Conservation (phyloP, 2,113 vertebrate species). For the Sminthopsis crassicaudata region DNA sequence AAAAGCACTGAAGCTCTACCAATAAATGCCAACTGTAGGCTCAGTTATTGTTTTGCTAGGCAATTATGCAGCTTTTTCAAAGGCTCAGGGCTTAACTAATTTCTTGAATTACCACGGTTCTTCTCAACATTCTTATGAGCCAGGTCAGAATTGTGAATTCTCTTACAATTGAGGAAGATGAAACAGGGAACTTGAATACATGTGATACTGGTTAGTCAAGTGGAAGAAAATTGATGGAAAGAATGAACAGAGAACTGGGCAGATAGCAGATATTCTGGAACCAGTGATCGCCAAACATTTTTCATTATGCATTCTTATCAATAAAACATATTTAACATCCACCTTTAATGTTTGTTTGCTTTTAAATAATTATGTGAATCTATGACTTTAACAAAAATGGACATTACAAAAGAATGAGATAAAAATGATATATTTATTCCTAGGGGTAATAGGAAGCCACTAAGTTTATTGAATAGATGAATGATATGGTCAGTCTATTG, state of each 20-base stretch:
- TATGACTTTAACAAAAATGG: not conserved
- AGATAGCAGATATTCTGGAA: not conserved
- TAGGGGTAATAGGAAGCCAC: not conserved
- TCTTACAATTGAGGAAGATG: not conserved
- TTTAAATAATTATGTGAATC: not conserved
- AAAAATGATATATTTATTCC: not conserved
- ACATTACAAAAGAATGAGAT: not conserved
- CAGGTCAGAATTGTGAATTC: not conserved
- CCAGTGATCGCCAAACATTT: not conserved
- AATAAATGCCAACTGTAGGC: not conserved
- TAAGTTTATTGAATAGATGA: not conserved
- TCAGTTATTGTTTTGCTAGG: not conserved
- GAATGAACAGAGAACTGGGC: not conserved
- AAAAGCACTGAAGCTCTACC: not conserved
- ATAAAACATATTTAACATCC: not conserved
- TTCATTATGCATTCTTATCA: not conserved
- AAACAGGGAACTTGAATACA: not conserved
- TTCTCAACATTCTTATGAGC: not conserved
- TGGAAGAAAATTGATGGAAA: not conserved
- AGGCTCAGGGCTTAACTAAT: not conserved
- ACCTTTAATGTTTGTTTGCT: not conserved
- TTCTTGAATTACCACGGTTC: not conserved
- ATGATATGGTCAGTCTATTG: not conserved
- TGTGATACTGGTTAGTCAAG: not conserved
- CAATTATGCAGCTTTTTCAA: not conserved